Evolutionary conservation across 2,113 vertebrate species (phyloP).

Genomic region (Neotragus moschatus): DNA sequence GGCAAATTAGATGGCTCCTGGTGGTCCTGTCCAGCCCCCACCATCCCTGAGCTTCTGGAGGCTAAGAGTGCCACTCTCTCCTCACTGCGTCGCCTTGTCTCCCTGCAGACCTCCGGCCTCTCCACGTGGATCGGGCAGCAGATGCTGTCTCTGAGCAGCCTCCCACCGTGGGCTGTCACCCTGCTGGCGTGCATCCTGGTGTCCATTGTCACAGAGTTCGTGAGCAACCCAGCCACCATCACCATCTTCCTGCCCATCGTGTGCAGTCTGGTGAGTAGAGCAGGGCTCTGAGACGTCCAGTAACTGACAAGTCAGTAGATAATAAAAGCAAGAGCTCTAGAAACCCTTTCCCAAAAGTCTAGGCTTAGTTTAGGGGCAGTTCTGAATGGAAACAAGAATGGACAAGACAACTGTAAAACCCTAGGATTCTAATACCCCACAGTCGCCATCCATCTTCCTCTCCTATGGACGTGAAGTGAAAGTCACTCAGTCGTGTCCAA

Average conservation of each 20-base stretch:
- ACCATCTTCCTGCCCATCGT: conserved; percentile 98
- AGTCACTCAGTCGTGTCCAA: neutral
- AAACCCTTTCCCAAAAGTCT: neutral
- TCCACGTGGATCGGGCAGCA: conserved; percentile 96
- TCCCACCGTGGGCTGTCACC: conserved; percentile 94
- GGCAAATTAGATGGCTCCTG: neutral
- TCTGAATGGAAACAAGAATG: neutral
- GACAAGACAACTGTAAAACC: neutral
- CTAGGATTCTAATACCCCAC: neutral
- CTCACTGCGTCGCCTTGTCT: neutral
- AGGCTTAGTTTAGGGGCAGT: neutral
- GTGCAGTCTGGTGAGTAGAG: conserved; percentile 89
- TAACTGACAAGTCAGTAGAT: neutral
- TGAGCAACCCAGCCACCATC: conserved; percentile 97
- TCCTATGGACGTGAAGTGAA: neutral
- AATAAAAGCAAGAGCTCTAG: neutral
- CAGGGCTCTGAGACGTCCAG: neutral
- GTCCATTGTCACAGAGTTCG: conserved; percentile 95
- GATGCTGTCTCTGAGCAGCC: conserved; percentile 94
- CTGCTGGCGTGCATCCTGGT: conserved; percentile 95
- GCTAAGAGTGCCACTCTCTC: neutral
- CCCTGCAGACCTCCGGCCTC: conserved; percentile 88
- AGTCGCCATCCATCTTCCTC: neutral
- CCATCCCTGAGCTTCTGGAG: neutral
- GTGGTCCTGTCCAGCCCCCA: neutral